Evolutionary conservation across 2,113 vertebrate genomes (phyloP).

Genomic region (Donacobius atricapilla): DNA sequence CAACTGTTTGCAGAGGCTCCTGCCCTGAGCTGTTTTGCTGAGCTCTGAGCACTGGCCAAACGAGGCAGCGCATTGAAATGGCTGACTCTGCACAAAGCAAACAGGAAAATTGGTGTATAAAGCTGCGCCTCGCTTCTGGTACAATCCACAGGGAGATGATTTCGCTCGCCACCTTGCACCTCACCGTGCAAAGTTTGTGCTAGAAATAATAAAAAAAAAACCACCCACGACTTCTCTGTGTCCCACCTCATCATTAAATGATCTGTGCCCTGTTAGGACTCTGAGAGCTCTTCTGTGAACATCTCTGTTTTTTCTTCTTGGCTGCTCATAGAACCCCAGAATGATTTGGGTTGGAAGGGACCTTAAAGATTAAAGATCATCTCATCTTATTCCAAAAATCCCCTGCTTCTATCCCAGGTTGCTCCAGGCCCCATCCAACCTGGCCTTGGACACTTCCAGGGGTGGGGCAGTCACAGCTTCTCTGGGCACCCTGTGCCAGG

Average conservation of each 20-base stretch:
- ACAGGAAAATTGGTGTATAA: background rate
- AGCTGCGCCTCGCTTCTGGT: slow-evolving; percentile 6
- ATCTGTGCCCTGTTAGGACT: too few relatives aligned
- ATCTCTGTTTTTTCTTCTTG: background rate
- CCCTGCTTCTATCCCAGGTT: accelerated
- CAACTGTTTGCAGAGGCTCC: background rate
- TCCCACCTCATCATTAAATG: background rate
- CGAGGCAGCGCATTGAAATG: background rate
- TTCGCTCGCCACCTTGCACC: background rate
- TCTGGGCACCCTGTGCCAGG: background rate
- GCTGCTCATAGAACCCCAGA: background rate
- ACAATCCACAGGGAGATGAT: background rate
- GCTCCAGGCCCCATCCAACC: accelerated
- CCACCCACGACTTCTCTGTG: accelerated
- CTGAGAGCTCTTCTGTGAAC: too few relatives aligned
- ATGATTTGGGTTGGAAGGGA: background rate
- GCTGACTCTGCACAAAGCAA: slow-evolving; percentile 32
- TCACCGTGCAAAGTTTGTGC: background rate
- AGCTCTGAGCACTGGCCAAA: background rate
- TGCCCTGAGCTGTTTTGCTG: slow-evolving; percentile 8
- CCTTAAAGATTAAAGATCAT: too few relatives aligned
- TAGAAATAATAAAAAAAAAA: accelerated
- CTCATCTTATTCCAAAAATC: background rate
- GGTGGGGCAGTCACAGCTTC: background rate
- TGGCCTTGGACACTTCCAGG: background rate